Evolutionary conservation across 2,797 vertebrate species (phyloP), one percentile per base, ranked within the genome.

Genomic region (Paedocypris micromegethes): DNA sequence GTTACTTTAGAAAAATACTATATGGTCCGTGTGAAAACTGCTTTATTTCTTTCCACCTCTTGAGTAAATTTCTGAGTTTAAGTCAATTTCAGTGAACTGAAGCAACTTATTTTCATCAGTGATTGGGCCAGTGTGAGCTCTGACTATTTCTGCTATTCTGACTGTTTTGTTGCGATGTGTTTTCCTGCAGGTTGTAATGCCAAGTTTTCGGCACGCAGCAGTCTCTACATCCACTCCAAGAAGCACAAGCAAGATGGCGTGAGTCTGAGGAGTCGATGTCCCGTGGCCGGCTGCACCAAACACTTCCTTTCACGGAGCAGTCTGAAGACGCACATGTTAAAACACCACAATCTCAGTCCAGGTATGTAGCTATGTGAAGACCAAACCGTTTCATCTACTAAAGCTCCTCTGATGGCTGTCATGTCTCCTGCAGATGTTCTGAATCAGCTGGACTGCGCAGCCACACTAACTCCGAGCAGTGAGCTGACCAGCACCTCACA

Each of bases 151-250:
- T 23, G 23, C 23, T 49, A 9, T 50, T 41, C 5, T 3, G 5
- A 9, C 5, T 23, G 6, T 4, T 5, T 8, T 5, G 23, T 41
- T 0, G 44, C 2, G 42, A 57, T n/a, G 5, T 38, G 7, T 5
- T n/a, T 39, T 4, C 8, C 9, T 72, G 51, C 77, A 99, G 97
- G 96, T 58, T 99, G 97, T 77, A 92, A 86, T 64, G 96, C 95
- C 8, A 93, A 93, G 75, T 99, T 99, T 85, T 98, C 97, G 2
- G 97, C 97, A 2, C 92, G 96, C 45, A 99, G 97, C 85, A 99
- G 97, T 80, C 81, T 99, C 4, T 99, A 98, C 81, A 98, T 99
- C 68, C 97, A 99, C 82, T 94, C 95, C 44, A 98, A 97, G 84
- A 99, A 98, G 75, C 97, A 99, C 67, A 90, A 94, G 67, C 92